phyloP scores from a whole-genome alignment of 2,797 vertebrate species.

The Enteromius argenteus region DNA sequence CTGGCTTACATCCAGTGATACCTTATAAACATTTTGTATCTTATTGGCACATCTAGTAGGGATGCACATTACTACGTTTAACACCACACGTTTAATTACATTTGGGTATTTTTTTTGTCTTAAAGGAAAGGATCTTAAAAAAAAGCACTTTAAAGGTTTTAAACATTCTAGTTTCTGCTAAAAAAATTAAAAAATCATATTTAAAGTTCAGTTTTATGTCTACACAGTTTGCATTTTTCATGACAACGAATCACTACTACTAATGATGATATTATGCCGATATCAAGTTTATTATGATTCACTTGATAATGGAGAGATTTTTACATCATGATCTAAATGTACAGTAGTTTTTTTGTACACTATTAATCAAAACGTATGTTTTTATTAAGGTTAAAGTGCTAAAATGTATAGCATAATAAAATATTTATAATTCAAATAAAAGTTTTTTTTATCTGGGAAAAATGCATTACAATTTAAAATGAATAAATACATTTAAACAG shows the following conservation, averaged over 20 bases:
- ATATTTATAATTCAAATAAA: background rate
- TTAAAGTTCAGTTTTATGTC: background rate
- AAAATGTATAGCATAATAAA: background rate
- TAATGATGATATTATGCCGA: background rate
- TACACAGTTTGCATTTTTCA: background rate
- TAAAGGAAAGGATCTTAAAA: background rate
- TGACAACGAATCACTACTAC: background rate
- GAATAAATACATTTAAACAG: no score
- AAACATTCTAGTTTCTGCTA: background rate
- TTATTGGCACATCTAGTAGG: conserved; percentile 9
- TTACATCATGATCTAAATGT: background rate
- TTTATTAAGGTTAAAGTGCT: background rate
- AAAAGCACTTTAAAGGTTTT: background rate
- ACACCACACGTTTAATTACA: background rate
- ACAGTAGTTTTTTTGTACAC: background rate
- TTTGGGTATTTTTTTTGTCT: background rate
- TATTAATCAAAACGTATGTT: background rate
- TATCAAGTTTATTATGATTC: background rate
- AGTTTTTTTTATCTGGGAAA: background rate
- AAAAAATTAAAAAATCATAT: background rate
- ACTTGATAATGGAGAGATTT: background rate
- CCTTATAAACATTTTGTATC: background rate
- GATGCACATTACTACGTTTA: background rate
- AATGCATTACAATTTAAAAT: no score
- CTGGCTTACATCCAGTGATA: conserved; percentile 16